Conservation (phyloP, 37 sponge, comb jelly and placozoan species). For the Oscarella lobularis region DNA sequence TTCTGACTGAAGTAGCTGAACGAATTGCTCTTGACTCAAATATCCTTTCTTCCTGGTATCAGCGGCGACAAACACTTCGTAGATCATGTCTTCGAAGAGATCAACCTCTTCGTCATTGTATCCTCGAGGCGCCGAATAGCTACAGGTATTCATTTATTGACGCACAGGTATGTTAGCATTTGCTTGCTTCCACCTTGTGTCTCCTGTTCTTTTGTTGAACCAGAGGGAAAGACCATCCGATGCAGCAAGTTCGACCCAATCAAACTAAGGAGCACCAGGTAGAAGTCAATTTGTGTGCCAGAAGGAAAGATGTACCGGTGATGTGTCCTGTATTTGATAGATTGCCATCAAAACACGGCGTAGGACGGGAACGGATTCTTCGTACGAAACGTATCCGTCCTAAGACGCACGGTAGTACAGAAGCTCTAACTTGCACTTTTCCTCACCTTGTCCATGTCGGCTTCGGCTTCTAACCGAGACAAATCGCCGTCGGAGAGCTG, state of each 20-base stretch:
- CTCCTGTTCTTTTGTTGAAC: not conserved
- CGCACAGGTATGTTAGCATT: too few relatives aligned
- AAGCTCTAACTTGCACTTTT: not conserved
- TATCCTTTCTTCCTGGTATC: slow-evolving; percentile 35
- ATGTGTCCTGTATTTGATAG: not conserved
- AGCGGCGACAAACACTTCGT: slow-evolving; percentile 33
- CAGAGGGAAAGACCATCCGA: not conserved
- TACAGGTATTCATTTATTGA: too few relatives aligned
- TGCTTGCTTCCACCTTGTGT: not conserved
- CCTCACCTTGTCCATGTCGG: not conserved
- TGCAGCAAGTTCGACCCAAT: not conserved
- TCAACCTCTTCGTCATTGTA: slow-evolving; percentile 1
- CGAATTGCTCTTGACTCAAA: slow-evolving; percentile 41
- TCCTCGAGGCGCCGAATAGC: not conserved
- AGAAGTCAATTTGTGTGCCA: not conserved
- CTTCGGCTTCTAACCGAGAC: not conserved
- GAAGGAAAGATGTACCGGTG: not conserved
- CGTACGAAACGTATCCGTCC: not conserved
- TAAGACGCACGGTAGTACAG: not conserved
- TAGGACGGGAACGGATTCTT: not conserved
- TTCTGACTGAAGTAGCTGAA: slow-evolving; percentile 13
- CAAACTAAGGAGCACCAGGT: not conserved
- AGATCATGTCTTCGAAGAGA: slow-evolving; percentile 19
- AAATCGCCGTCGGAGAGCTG: not conserved
- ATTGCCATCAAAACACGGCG: not conserved